Evolutionary conservation across 2,797 vertebrate species (phyloP).

Genomic region (Tachyglossus aculeatus): DNA sequence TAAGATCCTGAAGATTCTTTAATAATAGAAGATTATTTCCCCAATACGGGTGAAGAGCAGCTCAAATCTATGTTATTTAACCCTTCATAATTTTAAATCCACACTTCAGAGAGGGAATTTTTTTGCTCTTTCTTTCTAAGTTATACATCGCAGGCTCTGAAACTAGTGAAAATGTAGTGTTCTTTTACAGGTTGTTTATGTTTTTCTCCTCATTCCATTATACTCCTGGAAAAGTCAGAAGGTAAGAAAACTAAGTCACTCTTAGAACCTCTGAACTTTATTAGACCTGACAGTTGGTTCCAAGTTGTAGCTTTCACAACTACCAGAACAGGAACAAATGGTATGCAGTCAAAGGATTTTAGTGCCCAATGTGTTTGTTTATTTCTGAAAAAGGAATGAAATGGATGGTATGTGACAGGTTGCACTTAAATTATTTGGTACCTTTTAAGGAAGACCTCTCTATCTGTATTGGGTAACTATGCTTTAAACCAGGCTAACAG

Average conservation of each 20-base stretch:
- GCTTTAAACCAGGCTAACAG: accelerated
- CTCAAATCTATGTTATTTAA: no score
- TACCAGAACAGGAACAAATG: neutral
- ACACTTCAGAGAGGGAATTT: no score
- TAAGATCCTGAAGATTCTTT: no score
- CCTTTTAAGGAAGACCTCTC: neutral
- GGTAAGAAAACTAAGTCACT: accelerated
- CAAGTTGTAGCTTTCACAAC: neutral
- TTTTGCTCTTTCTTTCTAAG: no score
- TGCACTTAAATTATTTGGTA: neutral
- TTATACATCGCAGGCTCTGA: no score
- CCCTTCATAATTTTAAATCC: no score
- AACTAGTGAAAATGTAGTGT: no score
- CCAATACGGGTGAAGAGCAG: no score
- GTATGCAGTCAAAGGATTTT: neutral
- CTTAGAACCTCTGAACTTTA: accelerated
- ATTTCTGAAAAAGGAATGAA: neutral
- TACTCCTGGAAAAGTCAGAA: neutral
- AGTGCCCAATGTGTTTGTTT: neutral
- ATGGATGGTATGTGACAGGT: neutral
- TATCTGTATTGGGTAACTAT: neutral
- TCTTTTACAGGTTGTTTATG: no score
- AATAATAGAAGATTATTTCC: no score
- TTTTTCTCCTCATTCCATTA: neutral
- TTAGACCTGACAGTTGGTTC: neutral